Evolutionary conservation across 2,888 invertebrate genomes (phyloP).

Genomic region (Drosophila lutescens): DNA sequence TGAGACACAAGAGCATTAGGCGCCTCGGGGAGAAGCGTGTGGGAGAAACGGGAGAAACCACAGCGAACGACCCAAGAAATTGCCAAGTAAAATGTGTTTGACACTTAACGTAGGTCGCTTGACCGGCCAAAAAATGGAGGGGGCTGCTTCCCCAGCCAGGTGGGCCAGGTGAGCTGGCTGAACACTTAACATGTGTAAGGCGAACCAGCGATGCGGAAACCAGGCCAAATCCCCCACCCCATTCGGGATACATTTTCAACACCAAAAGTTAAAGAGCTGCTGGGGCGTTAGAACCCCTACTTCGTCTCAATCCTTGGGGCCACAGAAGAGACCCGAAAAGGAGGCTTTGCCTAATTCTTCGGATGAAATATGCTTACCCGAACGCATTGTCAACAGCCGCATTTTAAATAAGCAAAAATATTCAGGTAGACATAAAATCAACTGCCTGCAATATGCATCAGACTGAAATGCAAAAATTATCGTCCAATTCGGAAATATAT

Average conservation of each 20-base stretch:
- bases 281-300: neutral
- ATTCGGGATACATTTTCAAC: neutral
- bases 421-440: slow-evolving; percentile 6
- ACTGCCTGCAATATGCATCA: slow-evolving; percentile 8
- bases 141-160: neutral
- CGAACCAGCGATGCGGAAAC: slow-evolving; percentile 31
- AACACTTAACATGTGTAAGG: slow-evolving; percentile 45
- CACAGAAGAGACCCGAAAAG: neutral
- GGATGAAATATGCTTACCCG: slow-evolving; percentile 28
- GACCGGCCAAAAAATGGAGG: slow-evolving; percentile 47
- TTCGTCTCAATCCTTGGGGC: neutral
- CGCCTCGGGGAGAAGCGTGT: slow-evolving; percentile 9
- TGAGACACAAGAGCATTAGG: slow-evolving; percentile 64
- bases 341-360: slow-evolving; percentile 12
- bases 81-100: slow-evolving; percentile 75
- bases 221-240: slow-evolving; percentile 6
- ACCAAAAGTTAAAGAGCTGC: neutral
- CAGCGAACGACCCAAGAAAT: slow-evolving; percentile 73
- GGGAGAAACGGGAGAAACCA: slow-evolving; percentile 29
- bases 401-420: neutral
- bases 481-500: neutral
- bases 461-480: slow-evolving; percentile 4
- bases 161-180: slow-evolving; percentile 33
- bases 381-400: slow-evolving; percentile 16
- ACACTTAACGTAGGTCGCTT: slow-evolving; percentile 77